These are phyloP conservation scores for Drosophila arizonae DNA, from an alignment of 1,140 invertebrate species.

Conservation along the genomic window DNA sequence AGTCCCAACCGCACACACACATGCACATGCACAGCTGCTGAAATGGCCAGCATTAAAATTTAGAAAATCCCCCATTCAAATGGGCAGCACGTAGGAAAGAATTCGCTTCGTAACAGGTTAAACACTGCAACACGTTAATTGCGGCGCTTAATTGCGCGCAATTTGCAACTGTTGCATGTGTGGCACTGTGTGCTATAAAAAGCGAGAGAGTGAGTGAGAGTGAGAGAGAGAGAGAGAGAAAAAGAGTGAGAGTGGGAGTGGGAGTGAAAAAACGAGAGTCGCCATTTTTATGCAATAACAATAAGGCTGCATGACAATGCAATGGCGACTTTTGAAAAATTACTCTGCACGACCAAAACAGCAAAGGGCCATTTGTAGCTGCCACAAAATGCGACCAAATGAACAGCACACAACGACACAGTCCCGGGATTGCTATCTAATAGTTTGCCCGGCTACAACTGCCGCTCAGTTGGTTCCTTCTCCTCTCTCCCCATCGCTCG, in stretches of 20 bases:
- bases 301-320: slow-evolving; percentile 77
- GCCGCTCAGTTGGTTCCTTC: not conserved
- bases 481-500: not conserved
- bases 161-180: slow-evolving; percentile 73
- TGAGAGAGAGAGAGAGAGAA: not conserved
- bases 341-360: slow-evolving; percentile 63
- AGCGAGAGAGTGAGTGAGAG: slow-evolving; percentile 5
- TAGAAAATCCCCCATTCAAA: slow-evolving; percentile 71
- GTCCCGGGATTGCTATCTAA: slow-evolving; percentile 67
- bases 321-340: slow-evolving; percentile 72
- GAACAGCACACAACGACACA: slow-evolving; percentile 55
- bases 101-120: slow-evolving; percentile 69
- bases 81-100: slow-evolving; percentile 46
- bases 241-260: not conserved
- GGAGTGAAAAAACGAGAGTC: slow-evolving; percentile 9
- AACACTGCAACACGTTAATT: slow-evolving; percentile 77
- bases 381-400: slow-evolving; percentile 77
- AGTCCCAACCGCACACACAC: slow-evolving; percentile 9
- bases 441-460: slow-evolving; percentile 60
- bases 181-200: not conserved
- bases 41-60: slow-evolving; percentile 76
- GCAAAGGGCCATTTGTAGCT: slow-evolving; percentile 67
- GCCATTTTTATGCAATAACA: slow-evolving; percentile 80
- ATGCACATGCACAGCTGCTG: slow-evolving; percentile 7
- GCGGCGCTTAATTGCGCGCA: slow-evolving; percentile 75